A percentile compares a stretch with the other conserved stretches of the same genome.
These are phyloP conservation scores for Nestor notabilis DNA, from an alignment of 2,113 vertebrate species.

Conservation along the genomic window DNA sequence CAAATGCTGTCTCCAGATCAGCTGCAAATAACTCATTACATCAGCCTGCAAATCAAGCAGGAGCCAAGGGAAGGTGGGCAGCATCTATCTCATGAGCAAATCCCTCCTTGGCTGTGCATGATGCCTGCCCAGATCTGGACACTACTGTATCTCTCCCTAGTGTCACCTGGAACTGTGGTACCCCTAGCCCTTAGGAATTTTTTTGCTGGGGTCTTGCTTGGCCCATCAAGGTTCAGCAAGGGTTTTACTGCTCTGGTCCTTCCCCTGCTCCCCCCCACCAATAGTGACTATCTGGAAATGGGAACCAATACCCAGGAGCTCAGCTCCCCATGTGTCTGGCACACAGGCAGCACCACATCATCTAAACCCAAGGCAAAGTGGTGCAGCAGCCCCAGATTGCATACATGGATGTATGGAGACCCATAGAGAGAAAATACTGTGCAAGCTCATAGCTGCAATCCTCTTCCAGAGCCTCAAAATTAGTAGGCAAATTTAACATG, in stretches of 20 bases:
- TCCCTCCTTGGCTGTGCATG: neutral
- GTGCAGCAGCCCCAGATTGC: neutral
- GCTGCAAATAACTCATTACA: neutral
- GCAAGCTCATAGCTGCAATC: neutral
- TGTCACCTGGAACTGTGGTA: neutral
- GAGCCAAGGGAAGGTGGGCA: neutral
- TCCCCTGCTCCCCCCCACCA: neutral
- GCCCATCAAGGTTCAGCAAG: neutral
- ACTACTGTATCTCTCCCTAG: neutral
- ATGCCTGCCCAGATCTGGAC: neutral
- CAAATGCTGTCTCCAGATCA: neutral
- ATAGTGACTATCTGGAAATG: neutral
- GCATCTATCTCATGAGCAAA: neutral
- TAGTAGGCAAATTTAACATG: constrained; percentile 51
- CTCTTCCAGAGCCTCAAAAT: neutral
- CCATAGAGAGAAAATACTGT: neutral
- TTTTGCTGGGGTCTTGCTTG: neutral
- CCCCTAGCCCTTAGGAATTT: neutral
- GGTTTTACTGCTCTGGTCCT: neutral
- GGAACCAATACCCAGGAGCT: neutral
- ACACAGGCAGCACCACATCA: accelerated
- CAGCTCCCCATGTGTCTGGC: neutral
- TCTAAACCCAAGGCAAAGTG: neutral
- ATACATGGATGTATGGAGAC: accelerated
- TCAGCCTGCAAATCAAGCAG: neutral